Evolutionary conservation across 2,888 invertebrate species (phyloP), one percentile per base, ranked within the genome.

Genomic region (Euplexia lucipara): DNA sequence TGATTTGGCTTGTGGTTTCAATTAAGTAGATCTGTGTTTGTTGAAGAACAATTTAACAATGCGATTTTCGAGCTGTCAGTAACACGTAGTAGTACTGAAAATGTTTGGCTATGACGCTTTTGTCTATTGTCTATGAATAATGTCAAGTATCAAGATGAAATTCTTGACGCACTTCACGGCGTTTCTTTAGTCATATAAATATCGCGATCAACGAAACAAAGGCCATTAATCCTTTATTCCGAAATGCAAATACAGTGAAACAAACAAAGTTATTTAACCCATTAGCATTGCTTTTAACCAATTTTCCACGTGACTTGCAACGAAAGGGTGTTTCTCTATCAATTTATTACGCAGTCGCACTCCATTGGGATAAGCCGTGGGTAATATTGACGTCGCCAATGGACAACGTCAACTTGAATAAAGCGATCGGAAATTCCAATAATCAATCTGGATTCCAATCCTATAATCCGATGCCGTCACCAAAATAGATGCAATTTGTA

Each of bases 371-470:
- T 67, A 60, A 75, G 62, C 71, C 59, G 8, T 26, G 52, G 57
- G 44, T 67, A 63, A 72, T 75, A 75, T 68, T 71, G 34, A 39
- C 48, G 26, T 52, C 48, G 53, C 18, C 22, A 51, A 32, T 60
- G 63, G 61, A 45, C 60, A 41, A 70, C 70, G 64, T 75, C 71
- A 75, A 78, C 78, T 75, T 65, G 73, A 76, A 83, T 82, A 83
- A 82, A 82, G 65, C 74, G 77, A 75, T 61, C 82, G 87, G 86
- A 86, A 86, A 88, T 86, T 81, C 84, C 84, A 84, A 89, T 88
- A 86, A 87, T 89, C 86, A 85, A 86, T 84, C 85, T 75, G 73
- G 82, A 86, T 86, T 84, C 81, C 81, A 79, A 87, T 84, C 85
- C 87, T 75, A 82, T 86, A 87, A 87, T 85, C 88, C 84, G 70